A percentile compares a stretch with the other conserved stretches of the same genome.
phyloP scores from a whole-genome alignment of 2,797 vertebrate species.

The Eospalax fontanierii region DNA sequence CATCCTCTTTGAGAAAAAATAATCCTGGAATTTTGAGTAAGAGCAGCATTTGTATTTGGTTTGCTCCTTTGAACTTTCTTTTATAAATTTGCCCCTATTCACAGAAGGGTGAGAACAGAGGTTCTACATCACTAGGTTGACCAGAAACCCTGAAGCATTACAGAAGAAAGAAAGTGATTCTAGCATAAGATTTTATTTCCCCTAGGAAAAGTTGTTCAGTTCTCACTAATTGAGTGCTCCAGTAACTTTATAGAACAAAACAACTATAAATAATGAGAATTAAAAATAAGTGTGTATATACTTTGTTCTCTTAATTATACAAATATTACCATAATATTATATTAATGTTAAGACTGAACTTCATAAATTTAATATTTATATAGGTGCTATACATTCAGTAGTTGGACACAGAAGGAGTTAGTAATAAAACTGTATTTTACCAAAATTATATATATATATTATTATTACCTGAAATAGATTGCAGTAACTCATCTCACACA shows the following conservation, averaged over 20 bases:
- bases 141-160: neutral
- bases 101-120: neutral
- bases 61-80: too few relatives aligned
- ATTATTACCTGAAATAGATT: neutral
- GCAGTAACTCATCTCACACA: neutral
- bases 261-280: neutral
- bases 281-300: neutral
- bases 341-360: neutral
- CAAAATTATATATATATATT: neutral
- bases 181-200: neutral
- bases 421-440: neutral
- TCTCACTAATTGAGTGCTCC: neutral
- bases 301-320: neutral
- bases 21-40: neutral
- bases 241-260: neutral
- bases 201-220: neutral
- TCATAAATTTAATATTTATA: too few relatives aligned
- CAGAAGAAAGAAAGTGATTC: neutral
- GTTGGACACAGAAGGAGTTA: neutral
- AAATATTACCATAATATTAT: neutral
- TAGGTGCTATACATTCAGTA: neutral
- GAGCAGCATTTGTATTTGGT: neutral
- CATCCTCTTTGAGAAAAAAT: neutral
- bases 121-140: neutral
- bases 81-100: accelerated